These are phyloP conservation scores for Gnathonemus longibarbis DNA, from an alignment of 2,113 vertebrate genomes.

Conservation along the genomic window DNA sequence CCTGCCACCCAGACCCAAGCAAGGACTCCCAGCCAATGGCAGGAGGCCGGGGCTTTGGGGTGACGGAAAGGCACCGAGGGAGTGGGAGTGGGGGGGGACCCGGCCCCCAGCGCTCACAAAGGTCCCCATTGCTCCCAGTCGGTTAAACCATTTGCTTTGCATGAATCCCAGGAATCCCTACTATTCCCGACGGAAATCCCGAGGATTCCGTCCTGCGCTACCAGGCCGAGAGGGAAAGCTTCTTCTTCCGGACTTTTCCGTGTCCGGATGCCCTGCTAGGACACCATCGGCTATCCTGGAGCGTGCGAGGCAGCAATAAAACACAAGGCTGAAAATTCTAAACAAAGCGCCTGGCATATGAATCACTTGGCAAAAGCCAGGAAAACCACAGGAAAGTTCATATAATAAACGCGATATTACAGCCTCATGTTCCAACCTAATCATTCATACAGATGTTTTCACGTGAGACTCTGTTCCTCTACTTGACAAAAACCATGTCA, in stretches of 20 bases:
- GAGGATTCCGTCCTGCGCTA: slow-evolving; percentile 1
- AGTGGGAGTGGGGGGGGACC: not conserved
- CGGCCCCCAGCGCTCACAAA: not conserved
- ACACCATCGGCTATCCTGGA: not conserved
- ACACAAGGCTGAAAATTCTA: not conserved
- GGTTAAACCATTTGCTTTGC: slow-evolving; percentile 15
- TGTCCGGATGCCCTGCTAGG: not conserved
- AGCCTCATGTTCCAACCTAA: not conserved
- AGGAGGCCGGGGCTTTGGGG: not conserved
- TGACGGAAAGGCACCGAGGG: not conserved
- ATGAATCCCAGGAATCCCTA: slow-evolving; percentile 23
- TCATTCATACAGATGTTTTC: not conserved
- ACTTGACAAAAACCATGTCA: not conserved
- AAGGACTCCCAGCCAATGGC: not conserved
- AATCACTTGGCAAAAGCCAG: not conserved
- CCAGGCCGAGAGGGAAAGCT: slow-evolving; percentile 8
- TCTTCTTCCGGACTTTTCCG: not conserved
- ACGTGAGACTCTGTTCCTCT: not conserved
- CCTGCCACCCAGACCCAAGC: not conserved
- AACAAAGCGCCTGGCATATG: not conserved
- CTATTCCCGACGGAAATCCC: slow-evolving; percentile 28
- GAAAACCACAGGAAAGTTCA: not conserved
- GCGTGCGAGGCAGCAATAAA: not conserved
- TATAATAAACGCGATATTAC: not conserved
- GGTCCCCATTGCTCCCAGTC: slow-evolving; percentile 1